Evolutionary conservation across 2,797 vertebrate species (phyloP).

Genomic region (Anas capensis): DNA sequence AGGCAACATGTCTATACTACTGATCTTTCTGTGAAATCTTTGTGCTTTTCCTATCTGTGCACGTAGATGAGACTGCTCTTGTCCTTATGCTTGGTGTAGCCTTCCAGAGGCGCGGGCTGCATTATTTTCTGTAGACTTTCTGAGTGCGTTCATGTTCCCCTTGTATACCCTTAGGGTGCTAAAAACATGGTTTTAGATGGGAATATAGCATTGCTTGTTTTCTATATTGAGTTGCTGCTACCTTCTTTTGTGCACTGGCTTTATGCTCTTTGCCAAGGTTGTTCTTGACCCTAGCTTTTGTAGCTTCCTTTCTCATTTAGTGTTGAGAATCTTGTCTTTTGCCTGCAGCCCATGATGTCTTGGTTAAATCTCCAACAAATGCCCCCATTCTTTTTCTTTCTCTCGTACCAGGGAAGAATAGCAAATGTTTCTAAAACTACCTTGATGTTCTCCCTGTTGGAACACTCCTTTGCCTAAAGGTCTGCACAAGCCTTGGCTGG

Average conservation of each 20-base stretch:
- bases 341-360: not conserved
- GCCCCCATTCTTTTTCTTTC: not conserved
- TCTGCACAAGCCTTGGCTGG: not conserved
- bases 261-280: not conserved
- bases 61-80: not conserved
- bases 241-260: not conserved
- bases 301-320: not conserved
- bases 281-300: not conserved
- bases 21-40: not conserved
- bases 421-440: not conserved
- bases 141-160: not conserved
- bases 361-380: not conserved
- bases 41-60: accelerated
- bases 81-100: not conserved
- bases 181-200: not conserved
- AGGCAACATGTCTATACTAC: not conserved
- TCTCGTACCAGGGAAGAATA: not conserved
- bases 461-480: not conserved
- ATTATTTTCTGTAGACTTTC: not conserved
- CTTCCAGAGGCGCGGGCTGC: not conserved
- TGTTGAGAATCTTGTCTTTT: not conserved
- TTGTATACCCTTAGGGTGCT: not conserved
- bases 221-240: not conserved
- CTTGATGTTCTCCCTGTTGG: not conserved
- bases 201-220: not conserved